A percentile compares a stretch with the other conserved stretches of the same genome.
These are phyloP conservation scores for Lindbergichthys nudifrons DNA, from an alignment of 2,797 vertebrate genomes.

Conservation along the genomic window DNA sequence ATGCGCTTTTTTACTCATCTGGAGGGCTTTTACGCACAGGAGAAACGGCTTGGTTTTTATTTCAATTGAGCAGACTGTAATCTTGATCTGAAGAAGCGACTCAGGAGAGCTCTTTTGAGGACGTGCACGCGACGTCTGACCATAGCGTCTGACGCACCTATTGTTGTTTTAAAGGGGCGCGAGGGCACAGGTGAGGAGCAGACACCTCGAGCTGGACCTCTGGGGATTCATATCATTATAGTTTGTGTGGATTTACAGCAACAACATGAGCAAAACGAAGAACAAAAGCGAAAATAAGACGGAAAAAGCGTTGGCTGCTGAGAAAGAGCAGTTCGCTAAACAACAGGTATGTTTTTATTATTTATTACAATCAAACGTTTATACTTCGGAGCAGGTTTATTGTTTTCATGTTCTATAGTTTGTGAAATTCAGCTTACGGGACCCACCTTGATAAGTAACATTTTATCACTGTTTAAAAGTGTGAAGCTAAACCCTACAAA, in stretches of 20 bases:
- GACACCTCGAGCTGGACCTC: background rate
- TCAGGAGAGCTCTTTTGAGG: background rate
- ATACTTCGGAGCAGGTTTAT: no score
- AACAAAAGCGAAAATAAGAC: constrained; percentile 90
- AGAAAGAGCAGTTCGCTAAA: constrained; percentile 94
- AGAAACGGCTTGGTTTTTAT: background rate
- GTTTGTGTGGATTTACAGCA: constrained; percentile 42
- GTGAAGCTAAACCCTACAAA: background rate
- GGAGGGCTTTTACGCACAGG: constrained; percentile 35
- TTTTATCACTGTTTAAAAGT: no score
- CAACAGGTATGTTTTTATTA: constrained; percentile 82
- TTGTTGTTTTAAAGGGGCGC: background rate
- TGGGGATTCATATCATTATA: background rate
- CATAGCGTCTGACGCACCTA: constrained; percentile 2
- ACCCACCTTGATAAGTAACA: no score
- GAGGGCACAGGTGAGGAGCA: constrained; percentile 16
- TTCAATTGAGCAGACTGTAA: no score
- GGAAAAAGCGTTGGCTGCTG: constrained; percentile 92
- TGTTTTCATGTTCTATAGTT: background rate
- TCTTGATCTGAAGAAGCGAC: accelerated
- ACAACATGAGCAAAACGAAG: constrained; percentile 87
- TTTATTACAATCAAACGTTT: background rate
- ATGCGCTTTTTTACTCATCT: constrained; percentile 12
- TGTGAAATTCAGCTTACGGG: background rate
- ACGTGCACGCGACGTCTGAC: constrained; percentile 12